phyloP scores from a whole-genome alignment of 1,140 invertebrate species.

The Thaumatotibia leucotreta region DNA sequence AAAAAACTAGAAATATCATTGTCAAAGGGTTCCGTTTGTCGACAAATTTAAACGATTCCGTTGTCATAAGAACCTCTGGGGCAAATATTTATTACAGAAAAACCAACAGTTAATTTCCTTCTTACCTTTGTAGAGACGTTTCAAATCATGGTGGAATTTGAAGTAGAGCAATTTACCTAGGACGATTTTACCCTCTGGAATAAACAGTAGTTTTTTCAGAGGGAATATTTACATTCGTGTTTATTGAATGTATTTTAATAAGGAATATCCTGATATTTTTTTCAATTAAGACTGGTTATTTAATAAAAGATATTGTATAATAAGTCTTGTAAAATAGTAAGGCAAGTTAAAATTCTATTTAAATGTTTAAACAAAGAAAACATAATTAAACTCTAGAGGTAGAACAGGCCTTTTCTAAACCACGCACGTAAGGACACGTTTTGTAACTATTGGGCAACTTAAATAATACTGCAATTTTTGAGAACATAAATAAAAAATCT shows the following conservation, averaged over 20 bases:
- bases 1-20: not conserved
- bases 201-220: not conserved
- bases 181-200: not conserved
- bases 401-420: too few species aligned
- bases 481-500: too few species aligned
- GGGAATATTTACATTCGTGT: not conserved
- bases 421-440: too few species aligned
- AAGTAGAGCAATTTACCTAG: conserved; percentile 16
- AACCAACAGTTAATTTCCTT: conserved; percentile 31
- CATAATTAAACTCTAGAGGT: too few species aligned
- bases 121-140: conserved; percentile 16
- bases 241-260: not conserved
- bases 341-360: too few species aligned
- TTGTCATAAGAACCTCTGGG: conserved; percentile 13
- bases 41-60: not conserved
- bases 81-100: conserved; percentile 32
- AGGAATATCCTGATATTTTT: too few species aligned
- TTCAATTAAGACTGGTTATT: too few species aligned
- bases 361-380: too few species aligned
- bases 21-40: conserved; percentile 16
- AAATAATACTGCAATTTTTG: too few species aligned
- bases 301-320: too few species aligned
- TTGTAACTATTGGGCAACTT: too few species aligned
- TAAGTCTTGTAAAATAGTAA: too few species aligned
- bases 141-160: not conserved